phyloP scores from a whole-genome alignment of 2,113 vertebrate genomes.

The Scomber japonicus region DNA sequence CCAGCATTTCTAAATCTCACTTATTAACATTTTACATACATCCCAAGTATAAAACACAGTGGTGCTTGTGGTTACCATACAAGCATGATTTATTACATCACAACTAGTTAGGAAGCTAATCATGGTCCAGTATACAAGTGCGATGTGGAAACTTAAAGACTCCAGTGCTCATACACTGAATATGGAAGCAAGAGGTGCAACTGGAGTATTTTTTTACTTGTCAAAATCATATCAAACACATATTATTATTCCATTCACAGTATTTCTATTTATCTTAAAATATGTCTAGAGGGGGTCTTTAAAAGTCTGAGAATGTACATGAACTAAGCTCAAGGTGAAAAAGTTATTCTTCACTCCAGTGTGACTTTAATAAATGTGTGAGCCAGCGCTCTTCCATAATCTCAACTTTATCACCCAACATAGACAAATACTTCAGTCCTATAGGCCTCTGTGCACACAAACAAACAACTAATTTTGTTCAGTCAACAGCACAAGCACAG shows the following conservation, averaged over 20 bases:
- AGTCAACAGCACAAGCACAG: constrained; percentile 52
- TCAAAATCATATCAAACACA: too few relatives aligned
- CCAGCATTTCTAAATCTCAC: constrained; percentile 1
- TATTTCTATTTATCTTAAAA: too few relatives aligned
- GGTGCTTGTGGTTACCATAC: too few relatives aligned
- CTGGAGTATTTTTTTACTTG: too few relatives aligned
- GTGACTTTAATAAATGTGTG: constrained; percentile 12
- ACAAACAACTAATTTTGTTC: constrained; percentile 66
- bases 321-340: constrained; percentile 5
- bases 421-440: constrained; percentile 49
- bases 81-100: too few relatives aligned
- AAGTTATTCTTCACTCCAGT: constrained; percentile 2
- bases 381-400: constrained; percentile 4
- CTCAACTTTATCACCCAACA: constrained; percentile 44
- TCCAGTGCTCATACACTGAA: too few relatives aligned
- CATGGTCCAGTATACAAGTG: too few relatives aligned
- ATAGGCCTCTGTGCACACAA: constrained; percentile 33
- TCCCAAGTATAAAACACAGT: not conserved
- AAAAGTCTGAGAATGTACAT: not conserved
- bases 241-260: too few relatives aligned
- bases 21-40: not conserved
- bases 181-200: too few relatives aligned
- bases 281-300: too few relatives aligned
- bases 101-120: too few relatives aligned
- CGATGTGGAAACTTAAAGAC: too few relatives aligned